A percentile compares a stretch with the other conserved stretches of the same genome.
phyloP scores from a whole-genome alignment of 2,797 vertebrate species.

The Synaphobranchus kaupii region DNA sequence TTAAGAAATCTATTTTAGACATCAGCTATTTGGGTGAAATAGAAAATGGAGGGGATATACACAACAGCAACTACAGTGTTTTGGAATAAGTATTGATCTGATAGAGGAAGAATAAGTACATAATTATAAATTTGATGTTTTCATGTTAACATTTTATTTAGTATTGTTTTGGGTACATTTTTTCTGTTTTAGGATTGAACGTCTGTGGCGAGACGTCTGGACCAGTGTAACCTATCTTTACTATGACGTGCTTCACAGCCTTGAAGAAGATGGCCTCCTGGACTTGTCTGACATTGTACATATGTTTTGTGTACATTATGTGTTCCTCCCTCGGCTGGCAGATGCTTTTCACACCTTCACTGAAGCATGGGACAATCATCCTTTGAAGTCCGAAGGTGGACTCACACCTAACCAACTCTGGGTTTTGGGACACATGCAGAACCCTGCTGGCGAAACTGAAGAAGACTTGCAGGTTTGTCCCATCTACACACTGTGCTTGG shows the following conservation, averaged over 20 bases:
- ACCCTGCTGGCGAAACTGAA: conserved; percentile 6
- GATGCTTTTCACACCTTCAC: conserved; percentile 32
- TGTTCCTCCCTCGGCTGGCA: conserved; percentile 33
- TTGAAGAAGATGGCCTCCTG: conserved; percentile 40
- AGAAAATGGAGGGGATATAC: neutral
- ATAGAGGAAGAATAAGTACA: neutral
- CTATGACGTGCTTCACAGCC: conserved; percentile 40
- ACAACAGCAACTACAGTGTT: neutral
- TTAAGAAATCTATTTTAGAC: too few relatives aligned
- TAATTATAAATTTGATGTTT: neutral
- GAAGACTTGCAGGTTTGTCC: conserved; percentile 18
- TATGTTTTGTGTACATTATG: conserved; percentile 41
- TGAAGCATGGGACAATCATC: conserved; percentile 44
- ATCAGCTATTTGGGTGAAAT: too few relatives aligned
- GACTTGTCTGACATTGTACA: conserved; percentile 32
- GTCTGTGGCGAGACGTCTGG: conserved; percentile 37
- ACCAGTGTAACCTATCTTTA: conserved; percentile 36
- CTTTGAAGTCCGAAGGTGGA: conserved; percentile 39
- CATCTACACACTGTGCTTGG: neutral
- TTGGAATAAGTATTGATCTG: neutral
- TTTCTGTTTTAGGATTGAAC: conserved; percentile 34
- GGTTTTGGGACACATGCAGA: conserved; percentile 31
- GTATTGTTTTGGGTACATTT: neutral
- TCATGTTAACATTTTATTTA: neutral
- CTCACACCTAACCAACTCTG: conserved; percentile 39